phyloP scores from a whole-genome alignment of 2,888 invertebrate species.

The Drosophila histrio region DNA sequence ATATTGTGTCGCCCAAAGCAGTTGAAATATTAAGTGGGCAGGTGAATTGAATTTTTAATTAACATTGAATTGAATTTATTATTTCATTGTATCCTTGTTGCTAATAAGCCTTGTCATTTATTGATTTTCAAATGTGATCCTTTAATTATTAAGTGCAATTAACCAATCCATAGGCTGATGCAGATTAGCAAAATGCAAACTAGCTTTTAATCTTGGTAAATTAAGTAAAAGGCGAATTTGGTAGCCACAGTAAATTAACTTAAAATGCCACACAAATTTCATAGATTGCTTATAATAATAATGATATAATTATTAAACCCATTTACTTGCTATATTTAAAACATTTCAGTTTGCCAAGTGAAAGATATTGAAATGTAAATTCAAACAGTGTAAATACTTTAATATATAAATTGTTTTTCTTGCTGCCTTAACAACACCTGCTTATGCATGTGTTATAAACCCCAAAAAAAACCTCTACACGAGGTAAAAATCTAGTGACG shows the following conservation, averaged over 20 bases:
- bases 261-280: too few species aligned
- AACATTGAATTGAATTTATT: conserved; percentile 40
- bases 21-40: conserved; percentile 48
- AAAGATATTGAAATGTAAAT: neutral
- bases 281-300: too few species aligned
- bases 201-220: too few species aligned
- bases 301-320: neutral
- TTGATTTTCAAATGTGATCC: conserved; percentile 8
- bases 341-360: neutral
- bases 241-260: too few species aligned
- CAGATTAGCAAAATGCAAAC: neutral
- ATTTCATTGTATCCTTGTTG: conserved; percentile 4
- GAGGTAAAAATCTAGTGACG: too few species aligned
- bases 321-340: neutral
- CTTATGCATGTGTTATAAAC: conserved; percentile 36
- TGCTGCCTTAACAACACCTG: conserved; percentile 19
- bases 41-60: conserved; percentile 68
- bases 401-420: neutral
- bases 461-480: too few species aligned
- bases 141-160: too few species aligned
- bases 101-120: conserved; percentile 8
- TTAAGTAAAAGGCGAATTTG: too few species aligned
- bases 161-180: neutral
- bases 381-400: neutral
- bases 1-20: conserved; percentile 41